Percentiles rank a stretch among this genome's conserved stretches.
Conservation (phyloP, 2,888 invertebrate species). For the Drosophila kanekoi region DNA sequence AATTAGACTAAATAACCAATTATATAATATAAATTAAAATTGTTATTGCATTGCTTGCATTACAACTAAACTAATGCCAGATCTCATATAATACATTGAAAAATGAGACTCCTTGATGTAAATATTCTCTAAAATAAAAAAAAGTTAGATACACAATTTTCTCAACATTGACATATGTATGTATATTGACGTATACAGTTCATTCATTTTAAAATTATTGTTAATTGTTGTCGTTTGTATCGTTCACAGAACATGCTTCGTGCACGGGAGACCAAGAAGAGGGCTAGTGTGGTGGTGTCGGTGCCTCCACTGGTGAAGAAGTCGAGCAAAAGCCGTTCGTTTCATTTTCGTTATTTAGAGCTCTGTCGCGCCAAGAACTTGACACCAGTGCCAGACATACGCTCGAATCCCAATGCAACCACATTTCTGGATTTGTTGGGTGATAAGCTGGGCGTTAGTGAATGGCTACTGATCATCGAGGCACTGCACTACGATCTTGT, state of each 20-base stretch:
- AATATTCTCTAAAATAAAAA: too few species aligned
- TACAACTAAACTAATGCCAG: too few species aligned
- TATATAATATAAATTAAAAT: too few species aligned
- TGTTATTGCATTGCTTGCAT: neutral
- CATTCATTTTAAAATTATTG: too few species aligned
- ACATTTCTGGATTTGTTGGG: slow-evolving; percentile 89
- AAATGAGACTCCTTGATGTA: too few species aligned
- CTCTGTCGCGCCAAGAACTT: slow-evolving; percentile 84
- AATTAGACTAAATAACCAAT: neutral
- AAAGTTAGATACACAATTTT: too few species aligned
- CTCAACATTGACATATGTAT: too few species aligned
- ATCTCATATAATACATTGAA: too few species aligned
- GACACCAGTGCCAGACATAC: slow-evolving; percentile 79
- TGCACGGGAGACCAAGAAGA: slow-evolving; percentile 40
- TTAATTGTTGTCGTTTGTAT: too few species aligned
- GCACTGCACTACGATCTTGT: slow-evolving; percentile 90
- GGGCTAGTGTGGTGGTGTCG: slow-evolving; percentile 36
- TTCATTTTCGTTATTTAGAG: slow-evolving; percentile 84
- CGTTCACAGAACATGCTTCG: slow-evolving; percentile 41
- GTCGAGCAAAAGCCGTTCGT: slow-evolving; percentile 82
- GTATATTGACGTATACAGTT: too few species aligned
- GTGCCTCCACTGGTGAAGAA: slow-evolving; percentile 74
- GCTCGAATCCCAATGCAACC: slow-evolving; percentile 84
- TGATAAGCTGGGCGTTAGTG: slow-evolving; percentile 90
- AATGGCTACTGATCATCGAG: slow-evolving; percentile 91